These are phyloP conservation scores for Cataglyphis hispanica DNA, from an alignment of 1,140 invertebrate species.

Conservation along the genomic window DNA sequence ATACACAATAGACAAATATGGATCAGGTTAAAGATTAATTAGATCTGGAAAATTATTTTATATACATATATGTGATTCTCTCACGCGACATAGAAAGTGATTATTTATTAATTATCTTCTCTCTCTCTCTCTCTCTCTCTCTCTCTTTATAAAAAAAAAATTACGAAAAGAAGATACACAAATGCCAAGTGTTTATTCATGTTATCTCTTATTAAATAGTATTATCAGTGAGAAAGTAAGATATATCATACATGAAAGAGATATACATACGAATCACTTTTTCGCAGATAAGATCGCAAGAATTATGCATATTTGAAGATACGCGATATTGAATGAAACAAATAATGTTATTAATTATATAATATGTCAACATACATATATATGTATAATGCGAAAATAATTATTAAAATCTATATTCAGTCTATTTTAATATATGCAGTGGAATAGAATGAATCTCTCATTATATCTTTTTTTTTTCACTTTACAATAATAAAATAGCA, in stretches of 20 bases:
- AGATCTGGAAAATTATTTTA: not conserved
- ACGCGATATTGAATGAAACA: not conserved
- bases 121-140: not conserved
- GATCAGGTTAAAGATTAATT: not conserved
- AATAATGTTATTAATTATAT: not conserved
- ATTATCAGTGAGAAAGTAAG: slow-evolving; percentile 14
- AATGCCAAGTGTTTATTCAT: not conserved
- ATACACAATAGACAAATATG: not conserved
- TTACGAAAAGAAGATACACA: too few species aligned
- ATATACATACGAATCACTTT: slow-evolving; percentile 9
- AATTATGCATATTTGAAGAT: slow-evolving; percentile 5
- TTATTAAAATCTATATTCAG: not conserved
- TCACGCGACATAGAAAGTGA: not conserved
- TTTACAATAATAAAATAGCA: not conserved
- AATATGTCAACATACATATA: not conserved
- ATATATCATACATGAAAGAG: slow-evolving; percentile 8
- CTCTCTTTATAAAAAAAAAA: slow-evolving; percentile 11
- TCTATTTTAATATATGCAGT: too few species aligned
- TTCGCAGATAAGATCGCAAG: slow-evolving; percentile 7
- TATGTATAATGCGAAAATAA: not conserved
- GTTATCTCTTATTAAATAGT: slow-evolving; percentile 27
- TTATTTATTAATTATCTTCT: too few species aligned
- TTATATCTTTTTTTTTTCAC: not conserved
- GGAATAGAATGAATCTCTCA: not conserved
- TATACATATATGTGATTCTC: not conserved